Percentiles rank a stretch among this genome's conserved stretches.
phyloP scores from a whole-genome alignment of 2,888 invertebrate genomes.

The Gymnocheta viridis region DNA sequence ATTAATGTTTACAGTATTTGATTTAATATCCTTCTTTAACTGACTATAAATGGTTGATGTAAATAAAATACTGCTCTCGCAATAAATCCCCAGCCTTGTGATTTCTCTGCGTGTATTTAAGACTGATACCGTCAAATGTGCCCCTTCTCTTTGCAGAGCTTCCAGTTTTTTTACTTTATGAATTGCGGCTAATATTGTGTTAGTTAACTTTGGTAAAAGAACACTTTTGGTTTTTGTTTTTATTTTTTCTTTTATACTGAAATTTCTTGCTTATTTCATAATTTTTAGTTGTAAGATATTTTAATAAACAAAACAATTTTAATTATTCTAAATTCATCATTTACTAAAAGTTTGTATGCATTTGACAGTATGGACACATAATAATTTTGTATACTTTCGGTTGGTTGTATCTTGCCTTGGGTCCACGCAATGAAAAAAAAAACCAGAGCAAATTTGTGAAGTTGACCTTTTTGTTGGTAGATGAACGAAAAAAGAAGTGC shows the following conservation, averaged over 20 bases:
- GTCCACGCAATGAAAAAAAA: background rate
- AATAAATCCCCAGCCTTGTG: too few relatives aligned
- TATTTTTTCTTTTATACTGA: background rate
- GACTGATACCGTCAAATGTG: too few relatives aligned
- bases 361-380: background rate
- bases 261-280: background rate
- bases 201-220: background rate
- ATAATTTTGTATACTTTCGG: slow-evolving; percentile 5
- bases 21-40: too few relatives aligned
- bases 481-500: slow-evolving; percentile 24
- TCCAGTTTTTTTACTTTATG: too few relatives aligned
- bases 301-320: slow-evolving; percentile 39
- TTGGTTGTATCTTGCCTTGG: slow-evolving; percentile 32
- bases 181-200: background rate
- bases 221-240: too few relatives aligned
- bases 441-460: slow-evolving; percentile 10
- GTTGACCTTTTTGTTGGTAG: slow-evolving; percentile 59
- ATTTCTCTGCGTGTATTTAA: too few relatives aligned
- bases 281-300: slow-evolving; percentile 1
- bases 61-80: too few relatives aligned
- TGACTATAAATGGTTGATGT: too few relatives aligned
- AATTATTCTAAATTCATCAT: slow-evolving; percentile 52
- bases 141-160: too few relatives aligned
- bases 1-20: too few relatives aligned
- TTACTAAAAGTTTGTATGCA: slow-evolving; percentile 6